Evolutionary conservation across 1,140 invertebrate species (phyloP).

Genomic region (Drosophila ficusphila): DNA sequence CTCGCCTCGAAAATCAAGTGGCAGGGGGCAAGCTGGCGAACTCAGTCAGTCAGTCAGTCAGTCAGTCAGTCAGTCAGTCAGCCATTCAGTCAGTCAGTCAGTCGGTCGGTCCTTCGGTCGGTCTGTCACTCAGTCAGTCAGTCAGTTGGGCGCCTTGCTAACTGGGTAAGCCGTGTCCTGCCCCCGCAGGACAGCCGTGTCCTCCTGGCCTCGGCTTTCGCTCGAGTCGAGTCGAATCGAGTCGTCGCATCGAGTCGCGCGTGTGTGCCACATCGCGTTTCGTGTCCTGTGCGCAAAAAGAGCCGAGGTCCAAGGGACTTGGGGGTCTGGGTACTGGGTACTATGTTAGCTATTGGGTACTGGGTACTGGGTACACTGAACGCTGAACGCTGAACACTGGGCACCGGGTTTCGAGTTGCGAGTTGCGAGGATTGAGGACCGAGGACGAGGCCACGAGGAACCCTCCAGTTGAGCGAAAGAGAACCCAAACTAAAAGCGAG

Average conservation of each 20-base stretch:
- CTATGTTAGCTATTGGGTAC: background rate
- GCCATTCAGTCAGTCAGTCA: conserved; percentile 32
- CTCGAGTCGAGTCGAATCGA: conserved; percentile 11
- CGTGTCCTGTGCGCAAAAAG: conserved; percentile 72
- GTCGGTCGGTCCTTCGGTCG: no score
- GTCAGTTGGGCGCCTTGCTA: conserved; percentile 64
- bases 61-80: conserved; percentile 32
- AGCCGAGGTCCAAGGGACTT: conserved; percentile 46
- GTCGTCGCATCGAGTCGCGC: conserved; percentile 46
- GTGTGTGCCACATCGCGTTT: conserved; percentile 65
- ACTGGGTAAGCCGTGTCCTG: conserved; percentile 57
- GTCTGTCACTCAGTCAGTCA: conserved; percentile 14
- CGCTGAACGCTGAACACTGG: conserved; percentile 8
- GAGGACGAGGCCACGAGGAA: conserved; percentile 43
- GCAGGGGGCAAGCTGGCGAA: background rate
- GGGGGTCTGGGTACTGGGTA: background rate
- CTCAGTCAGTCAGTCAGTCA: conserved; percentile 34
- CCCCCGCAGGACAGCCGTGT: background rate
- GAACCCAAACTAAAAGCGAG: no score
- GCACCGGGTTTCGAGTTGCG: conserved; percentile 5
- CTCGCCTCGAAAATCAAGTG: conserved; percentile 21
- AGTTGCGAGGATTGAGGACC: no score
- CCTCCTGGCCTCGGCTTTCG: conserved; percentile 15
- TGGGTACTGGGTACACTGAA: conserved; percentile 1
- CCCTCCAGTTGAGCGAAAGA: background rate